A percentile compares a stretch with the other conserved stretches of the same genome.
Conservation (phyloP, 2,888 invertebrate species). For the Spicauda simplicius region DNA sequence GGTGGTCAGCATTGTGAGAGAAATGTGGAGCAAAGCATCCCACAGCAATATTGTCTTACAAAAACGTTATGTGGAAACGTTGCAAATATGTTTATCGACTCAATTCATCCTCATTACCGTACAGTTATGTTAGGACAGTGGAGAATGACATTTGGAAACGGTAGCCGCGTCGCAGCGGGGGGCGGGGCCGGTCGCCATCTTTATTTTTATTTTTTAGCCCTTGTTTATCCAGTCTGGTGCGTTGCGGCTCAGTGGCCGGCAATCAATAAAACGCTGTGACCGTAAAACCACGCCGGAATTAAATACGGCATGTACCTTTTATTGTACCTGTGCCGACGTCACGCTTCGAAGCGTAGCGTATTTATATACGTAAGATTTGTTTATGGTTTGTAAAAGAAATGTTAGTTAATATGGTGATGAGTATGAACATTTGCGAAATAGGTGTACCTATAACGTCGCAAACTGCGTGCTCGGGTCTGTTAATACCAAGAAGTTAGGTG, state of each 20-base stretch:
- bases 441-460: no score
- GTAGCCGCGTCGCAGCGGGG: slow-evolving; percentile 77
- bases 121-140: slow-evolving; percentile 33
- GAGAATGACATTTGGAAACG: slow-evolving; percentile 81
- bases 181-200: slow-evolving; percentile 77
- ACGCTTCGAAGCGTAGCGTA: slow-evolving; percentile 52
- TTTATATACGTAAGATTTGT: slow-evolving; percentile 46
- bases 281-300: slow-evolving; percentile 76
- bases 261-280: slow-evolving; percentile 80
- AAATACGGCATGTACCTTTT: slow-evolving; percentile 62
- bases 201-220: slow-evolving; percentile 74
- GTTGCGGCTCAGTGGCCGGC: slow-evolving; percentile 76
- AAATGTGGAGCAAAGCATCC: no score
- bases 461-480: no score
- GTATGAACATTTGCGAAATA: no score
- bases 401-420: no score
- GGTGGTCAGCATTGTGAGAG: no score
- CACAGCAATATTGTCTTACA: no score
- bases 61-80: background rate
- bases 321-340: slow-evolving; percentile 53
- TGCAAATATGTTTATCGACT: slow-evolving; percentile 13
- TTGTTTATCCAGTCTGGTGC: slow-evolving; percentile 79
- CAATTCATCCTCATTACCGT: slow-evolving; percentile 8
- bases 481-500: no score
- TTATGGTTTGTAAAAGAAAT: background rate